phyloP scores from a whole-genome alignment of 2,113 vertebrate genomes.

The Neolamprologus modestus region DNA sequence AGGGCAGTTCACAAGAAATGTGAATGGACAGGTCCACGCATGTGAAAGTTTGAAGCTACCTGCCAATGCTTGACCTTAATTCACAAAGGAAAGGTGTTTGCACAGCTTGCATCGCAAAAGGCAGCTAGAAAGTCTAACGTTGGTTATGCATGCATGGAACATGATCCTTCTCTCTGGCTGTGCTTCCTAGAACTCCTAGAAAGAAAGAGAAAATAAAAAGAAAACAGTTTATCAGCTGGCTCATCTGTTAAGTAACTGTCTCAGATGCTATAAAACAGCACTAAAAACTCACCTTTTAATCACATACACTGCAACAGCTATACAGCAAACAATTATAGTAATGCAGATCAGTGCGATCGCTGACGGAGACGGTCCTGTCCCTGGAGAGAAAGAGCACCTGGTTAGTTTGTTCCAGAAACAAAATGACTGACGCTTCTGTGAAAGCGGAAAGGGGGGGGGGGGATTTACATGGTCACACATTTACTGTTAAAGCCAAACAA shows the following conservation, averaged over 20 bases:
- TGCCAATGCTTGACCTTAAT: not conserved
- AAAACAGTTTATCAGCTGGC: not conserved
- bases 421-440: not conserved
- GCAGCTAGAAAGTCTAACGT: not conserved
- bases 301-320: accelerated
- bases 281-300: not conserved
- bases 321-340: accelerated
- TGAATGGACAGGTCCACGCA: not conserved
- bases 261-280: not conserved
- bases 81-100: not conserved
- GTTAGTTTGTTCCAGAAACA: not conserved
- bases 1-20: not conserved
- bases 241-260: not conserved
- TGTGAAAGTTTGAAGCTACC: not conserved
- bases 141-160: not conserved
- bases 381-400: not conserved
- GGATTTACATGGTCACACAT: not conserved
- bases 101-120: not conserved
- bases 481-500: not conserved
- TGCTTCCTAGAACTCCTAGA: not conserved
- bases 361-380: accelerated
- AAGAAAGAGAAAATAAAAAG: not conserved
- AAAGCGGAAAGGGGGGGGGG: not conserved
- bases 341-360: accelerated
- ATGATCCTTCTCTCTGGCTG: not conserved